Percentiles rank a stretch among this genome's conserved stretches.
These are phyloP conservation scores for Ophion ellenae DNA, from an alignment of 2,888 invertebrate species.

Conservation along the genomic window DNA sequence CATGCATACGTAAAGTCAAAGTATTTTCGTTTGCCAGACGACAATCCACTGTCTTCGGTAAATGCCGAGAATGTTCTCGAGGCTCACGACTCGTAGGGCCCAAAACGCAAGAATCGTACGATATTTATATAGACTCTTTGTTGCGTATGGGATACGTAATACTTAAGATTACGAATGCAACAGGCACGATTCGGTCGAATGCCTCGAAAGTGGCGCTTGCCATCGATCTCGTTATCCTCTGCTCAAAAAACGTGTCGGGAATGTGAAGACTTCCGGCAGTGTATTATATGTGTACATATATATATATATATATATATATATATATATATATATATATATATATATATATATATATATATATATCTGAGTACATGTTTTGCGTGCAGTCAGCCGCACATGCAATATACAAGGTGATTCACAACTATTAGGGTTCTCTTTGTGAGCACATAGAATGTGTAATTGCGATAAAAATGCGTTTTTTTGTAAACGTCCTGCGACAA, in stretches of 20 bases:
- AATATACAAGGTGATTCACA: background rate
- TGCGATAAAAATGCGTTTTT: too few relatives aligned
- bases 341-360: too few relatives aligned
- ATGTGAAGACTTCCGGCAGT: slow-evolving; percentile 49
- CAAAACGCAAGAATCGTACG: background rate
- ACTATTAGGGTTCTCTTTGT: too few relatives aligned
- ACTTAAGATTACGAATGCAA: slow-evolving; percentile 29
- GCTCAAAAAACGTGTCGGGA: slow-evolving; percentile 43
- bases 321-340: too few relatives aligned
- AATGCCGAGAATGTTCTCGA: background rate
- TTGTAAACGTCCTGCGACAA: too few relatives aligned
- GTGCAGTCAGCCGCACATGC: background rate
- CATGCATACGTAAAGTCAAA: too few relatives aligned
- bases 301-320: too few relatives aligned
- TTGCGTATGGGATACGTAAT: slow-evolving; percentile 19
- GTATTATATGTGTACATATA: background rate
- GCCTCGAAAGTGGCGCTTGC: slow-evolving; percentile 46
- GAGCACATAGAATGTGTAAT: too few relatives aligned
- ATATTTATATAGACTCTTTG: background rate
- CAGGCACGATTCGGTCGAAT: slow-evolving; percentile 36
- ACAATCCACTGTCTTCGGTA: too few relatives aligned
- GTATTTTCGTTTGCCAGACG: too few relatives aligned
- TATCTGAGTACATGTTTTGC: background rate
- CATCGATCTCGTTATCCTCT: slow-evolving; percentile 39
- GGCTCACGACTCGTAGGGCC: background rate